Evolutionary conservation across 2,888 invertebrate species (phyloP), one percentile per base, ranked within the genome.

Genomic region (Ophraella communa): DNA sequence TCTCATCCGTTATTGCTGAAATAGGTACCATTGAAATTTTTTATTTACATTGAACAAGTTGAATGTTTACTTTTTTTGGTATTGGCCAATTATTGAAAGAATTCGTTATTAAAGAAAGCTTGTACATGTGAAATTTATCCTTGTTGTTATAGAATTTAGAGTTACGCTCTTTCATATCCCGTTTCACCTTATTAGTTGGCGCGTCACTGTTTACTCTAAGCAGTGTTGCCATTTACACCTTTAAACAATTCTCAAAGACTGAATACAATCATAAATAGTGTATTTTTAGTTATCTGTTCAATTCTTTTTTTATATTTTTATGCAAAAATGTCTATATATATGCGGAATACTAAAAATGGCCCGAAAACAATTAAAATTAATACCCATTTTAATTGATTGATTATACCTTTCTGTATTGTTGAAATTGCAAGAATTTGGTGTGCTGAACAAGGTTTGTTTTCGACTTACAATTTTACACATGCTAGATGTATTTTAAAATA

Each of bases 121-220:
- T n/a, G 3, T 14, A 35, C 35, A 35, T 35, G 35, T 35, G 11
- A 35, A 35, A 35, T 35, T 35, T 11, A 35, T 11, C 11, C 35
- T 35, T n/a, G 4, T n/a, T 14, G 35, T 11, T 14, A 35, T n/a
- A n/a, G 0, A 14, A 35, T 35, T 35, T 11, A 35, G 11, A n/a
- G 4, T 35, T n/a, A 11, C 3, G 8, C 10, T 30, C 11, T 30
- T 11, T 3, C 30, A 10, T 27, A 39, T 47, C 47, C 60, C 60
- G 44, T 60, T 60, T 44, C 47, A 42, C 52, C 30, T 44, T 53
- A 24, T 20, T 18, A 42, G 52, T 60, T 18, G 52, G 52, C 27
- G 33, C 60, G 52, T 60, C 60, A 60, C 60, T 68, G 68, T 33
- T 30, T 47, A n/a, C 39, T 55, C 56, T 55, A 39, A 8, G 39